Evolutionary conservation across 2,888 invertebrate species (phyloP), one percentile per base, ranked within the genome.

Genomic region (Apeira syringaria): DNA sequence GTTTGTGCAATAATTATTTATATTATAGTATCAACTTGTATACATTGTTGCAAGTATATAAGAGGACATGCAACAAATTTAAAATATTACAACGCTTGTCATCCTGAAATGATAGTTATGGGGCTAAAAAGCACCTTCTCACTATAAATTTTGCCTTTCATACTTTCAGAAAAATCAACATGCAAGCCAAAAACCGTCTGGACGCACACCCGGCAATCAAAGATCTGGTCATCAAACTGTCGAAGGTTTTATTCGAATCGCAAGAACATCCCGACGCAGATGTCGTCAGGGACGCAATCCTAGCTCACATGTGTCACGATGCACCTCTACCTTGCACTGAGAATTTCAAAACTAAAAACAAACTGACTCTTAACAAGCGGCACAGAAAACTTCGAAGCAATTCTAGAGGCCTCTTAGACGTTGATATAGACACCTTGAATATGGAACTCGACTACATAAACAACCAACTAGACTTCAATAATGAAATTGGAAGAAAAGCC

Each of bases 231-330:
- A 92, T 91, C 42, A 93, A 92, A 64, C 91, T 92, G 22, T 93
- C 92, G 12, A 92, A 84, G 70, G 92, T 91, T 0, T 91, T 93
- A 27, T 96, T 92, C 74, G 94, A 93, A 69, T 92, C 93, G 26
- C 91, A 93, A 53, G 91, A 93, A 61, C 92, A 91, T 1, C 91
- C 91, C 0, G 94, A 95, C 73, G 94, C 96, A 0, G 93, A 93
- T 44, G 91, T 93, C 0, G 90, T 96, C 0, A 91, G 95, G 48
- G 98, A 98, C 74, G 95, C 97, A 0, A 80, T 97, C 4, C 81
- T 97, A 26, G 94, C 96, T 0, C 96, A 97, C 66, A 92, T 95
- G 44, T 98, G 98, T 65, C 98, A 98, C 66, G 94, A 94, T 35
- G 93, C 94, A 0, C 91, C 93, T 0, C 74, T 97, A 27, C 98